These are phyloP conservation scores for Daphoenositta chrysoptera DNA, from an alignment of 2,113 vertebrate genomes.

Conservation along the genomic window DNA sequence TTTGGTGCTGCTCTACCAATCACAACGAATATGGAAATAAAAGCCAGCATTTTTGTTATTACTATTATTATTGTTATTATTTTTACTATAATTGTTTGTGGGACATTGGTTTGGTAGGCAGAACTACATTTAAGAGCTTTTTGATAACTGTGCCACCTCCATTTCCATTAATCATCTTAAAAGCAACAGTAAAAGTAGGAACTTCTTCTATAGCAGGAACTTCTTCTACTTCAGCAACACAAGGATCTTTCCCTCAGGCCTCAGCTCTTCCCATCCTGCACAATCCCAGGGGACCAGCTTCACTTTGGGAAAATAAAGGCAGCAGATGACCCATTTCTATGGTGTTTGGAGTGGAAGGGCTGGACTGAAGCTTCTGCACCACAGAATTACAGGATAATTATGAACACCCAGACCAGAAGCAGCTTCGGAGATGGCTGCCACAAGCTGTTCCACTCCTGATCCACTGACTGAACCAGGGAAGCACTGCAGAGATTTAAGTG, in stretches of 20 bases:
- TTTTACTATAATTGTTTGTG: background rate
- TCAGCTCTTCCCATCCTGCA: background rate
- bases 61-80: background rate
- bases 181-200: background rate
- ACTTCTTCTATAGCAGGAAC: background rate
- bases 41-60: background rate
- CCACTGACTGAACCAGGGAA: background rate
- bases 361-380: background rate
- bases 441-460: background rate
- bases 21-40: background rate
- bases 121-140: background rate
- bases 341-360: background rate
- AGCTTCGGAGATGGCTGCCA: background rate
- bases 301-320: background rate
- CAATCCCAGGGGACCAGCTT: background rate
- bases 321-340: background rate
- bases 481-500: fast-evolving
- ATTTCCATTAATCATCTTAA: background rate
- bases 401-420: background rate
- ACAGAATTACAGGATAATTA: background rate
- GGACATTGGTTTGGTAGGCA: background rate
- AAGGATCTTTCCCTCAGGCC: background rate
- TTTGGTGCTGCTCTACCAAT: background rate
- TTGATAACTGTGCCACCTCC: background rate
- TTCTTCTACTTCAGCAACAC: background rate